Evolutionary conservation across 23 tunicate genomes (phyloP).

Genomic region (Diplosoma virens): DNA sequence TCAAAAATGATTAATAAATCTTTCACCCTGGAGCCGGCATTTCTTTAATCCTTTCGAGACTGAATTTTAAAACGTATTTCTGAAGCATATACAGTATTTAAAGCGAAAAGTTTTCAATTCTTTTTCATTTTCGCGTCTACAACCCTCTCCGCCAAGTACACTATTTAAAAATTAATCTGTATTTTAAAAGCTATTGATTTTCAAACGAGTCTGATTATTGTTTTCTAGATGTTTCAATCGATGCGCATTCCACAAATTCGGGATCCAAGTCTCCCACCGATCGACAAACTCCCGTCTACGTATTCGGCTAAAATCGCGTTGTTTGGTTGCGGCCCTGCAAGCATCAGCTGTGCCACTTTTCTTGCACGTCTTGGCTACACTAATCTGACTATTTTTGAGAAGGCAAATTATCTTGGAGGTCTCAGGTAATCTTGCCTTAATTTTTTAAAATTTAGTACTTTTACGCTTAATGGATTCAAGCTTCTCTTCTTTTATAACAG

Average conservation of each 20-base stretch:
- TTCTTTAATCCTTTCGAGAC: too few species aligned
- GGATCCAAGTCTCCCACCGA: conserved; percentile 61
- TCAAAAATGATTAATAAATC: too few species aligned
- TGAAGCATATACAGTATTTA: too few species aligned
- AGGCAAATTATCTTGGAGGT: conserved; percentile 79
- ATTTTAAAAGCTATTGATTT: too few species aligned
- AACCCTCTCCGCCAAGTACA: too few species aligned
- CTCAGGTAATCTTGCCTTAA: conserved; percentile 79
- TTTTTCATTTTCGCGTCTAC: too few species aligned
- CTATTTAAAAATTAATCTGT: too few species aligned
- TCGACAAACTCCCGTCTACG: conserved; percentile 61
- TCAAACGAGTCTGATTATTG: not conserved
- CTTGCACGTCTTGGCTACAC: conserved; percentile 92
- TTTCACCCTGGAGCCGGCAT: too few species aligned
- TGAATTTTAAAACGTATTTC: too few species aligned
- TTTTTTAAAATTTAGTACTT: not conserved
- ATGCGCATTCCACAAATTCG: conserved; percentile 93
- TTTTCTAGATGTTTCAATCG: conserved; percentile 70
- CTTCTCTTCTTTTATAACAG: too few species aligned
- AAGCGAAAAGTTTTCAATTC: too few species aligned
- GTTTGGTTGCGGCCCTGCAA: conserved; percentile 98
- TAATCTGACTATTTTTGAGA: conserved; percentile 86
- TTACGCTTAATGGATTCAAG: too few species aligned
- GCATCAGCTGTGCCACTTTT: conserved; percentile 98
- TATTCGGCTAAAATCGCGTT: conserved; percentile 77